A percentile compares a stretch with the other conserved stretches of the same genome.
phyloP scores from a whole-genome alignment of 1,140 invertebrate species.

The Euwallacea fornicatus region DNA sequence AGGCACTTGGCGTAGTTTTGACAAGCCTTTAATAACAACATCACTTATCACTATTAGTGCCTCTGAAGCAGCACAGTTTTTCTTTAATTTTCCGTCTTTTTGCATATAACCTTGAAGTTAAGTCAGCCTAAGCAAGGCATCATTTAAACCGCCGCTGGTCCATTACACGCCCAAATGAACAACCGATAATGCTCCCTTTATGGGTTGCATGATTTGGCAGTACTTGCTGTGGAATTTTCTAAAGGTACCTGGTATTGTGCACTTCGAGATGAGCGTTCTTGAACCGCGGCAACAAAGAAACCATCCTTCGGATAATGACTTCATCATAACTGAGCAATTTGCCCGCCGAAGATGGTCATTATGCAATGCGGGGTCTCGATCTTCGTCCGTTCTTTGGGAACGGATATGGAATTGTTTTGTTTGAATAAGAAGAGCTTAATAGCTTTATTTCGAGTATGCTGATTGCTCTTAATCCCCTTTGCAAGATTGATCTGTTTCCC shows the following conservation, averaged over 20 bases:
- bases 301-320: conserved; percentile 27
- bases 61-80: no score
- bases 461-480: no score
- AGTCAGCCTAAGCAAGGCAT: no score
- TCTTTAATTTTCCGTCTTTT: no score
- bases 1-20: conserved; percentile 26
- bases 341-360: conserved; percentile 21
- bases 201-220: conserved; percentile 18
- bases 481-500: no score
- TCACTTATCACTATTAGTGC: conserved; percentile 13
- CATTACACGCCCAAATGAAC: no score
- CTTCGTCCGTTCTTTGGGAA: conserved; percentile 4
- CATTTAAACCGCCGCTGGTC: no score
- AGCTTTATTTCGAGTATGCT: no score
- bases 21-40: conserved; percentile 28
- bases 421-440: conserved; percentile 1
- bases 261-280: conserved; percentile 22
- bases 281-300: conserved; percentile 23
- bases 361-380: conserved; percentile 15
- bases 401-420: background rate
- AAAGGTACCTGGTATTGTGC: conserved; percentile 19
- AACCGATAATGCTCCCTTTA: background rate
- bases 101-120: no score
- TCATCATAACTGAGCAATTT: conserved; percentile 29
- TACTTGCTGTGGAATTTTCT: conserved; percentile 2